Percentiles rank a stretch among this genome's conserved stretches.
These are phyloP conservation scores for Corapipo altera DNA, from an alignment of 2,113 vertebrate species.

Conservation along the genomic window DNA sequence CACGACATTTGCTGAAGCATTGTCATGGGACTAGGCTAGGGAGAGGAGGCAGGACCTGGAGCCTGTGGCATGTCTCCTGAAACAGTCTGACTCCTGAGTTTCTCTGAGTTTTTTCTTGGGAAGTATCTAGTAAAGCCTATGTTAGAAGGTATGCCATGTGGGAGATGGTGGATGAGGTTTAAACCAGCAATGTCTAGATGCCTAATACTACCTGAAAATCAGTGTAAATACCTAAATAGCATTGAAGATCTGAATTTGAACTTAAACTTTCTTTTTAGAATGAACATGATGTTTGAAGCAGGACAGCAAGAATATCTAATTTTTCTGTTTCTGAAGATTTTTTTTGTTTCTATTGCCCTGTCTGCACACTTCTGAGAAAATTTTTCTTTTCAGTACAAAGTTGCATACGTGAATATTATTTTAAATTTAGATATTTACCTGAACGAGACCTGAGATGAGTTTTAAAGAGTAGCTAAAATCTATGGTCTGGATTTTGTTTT, in stretches of 20 bases:
- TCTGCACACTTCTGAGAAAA: background rate
- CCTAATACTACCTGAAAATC: background rate
- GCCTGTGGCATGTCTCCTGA: background rate
- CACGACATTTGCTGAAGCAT: background rate
- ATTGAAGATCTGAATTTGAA: background rate
- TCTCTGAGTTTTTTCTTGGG: background rate
- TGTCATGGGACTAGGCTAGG: background rate
- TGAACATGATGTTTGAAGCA: background rate
- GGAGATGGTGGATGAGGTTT: background rate
- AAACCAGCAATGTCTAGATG: background rate
- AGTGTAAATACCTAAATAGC: background rate
- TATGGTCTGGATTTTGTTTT: background rate
- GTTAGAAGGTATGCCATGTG: background rate
- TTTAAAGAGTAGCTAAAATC: background rate
- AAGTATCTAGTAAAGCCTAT: background rate
- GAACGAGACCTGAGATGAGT: background rate
- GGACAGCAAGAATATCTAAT: background rate
- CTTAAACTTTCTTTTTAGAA: background rate
- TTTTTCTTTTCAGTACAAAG: background rate
- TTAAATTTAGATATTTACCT: background rate
- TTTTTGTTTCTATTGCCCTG: background rate
- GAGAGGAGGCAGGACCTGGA: background rate
- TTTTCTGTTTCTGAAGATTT: background rate
- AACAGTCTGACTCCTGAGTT: background rate
- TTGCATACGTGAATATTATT: background rate